These are phyloP conservation scores for Xylota segnis DNA, from an alignment of 2,888 invertebrate species.

Conservation along the genomic window DNA sequence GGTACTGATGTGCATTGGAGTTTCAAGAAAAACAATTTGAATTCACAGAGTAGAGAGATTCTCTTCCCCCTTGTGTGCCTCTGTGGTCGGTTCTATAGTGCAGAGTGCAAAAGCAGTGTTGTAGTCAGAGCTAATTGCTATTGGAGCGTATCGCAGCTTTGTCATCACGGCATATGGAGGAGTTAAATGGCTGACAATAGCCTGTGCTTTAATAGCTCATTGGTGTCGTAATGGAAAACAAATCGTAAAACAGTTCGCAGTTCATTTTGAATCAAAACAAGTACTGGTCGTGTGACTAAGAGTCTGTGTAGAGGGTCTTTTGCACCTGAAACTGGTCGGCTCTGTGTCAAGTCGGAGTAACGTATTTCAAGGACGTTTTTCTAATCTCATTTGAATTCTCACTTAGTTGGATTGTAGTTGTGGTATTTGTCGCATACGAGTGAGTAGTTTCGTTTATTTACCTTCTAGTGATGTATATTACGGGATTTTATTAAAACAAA, in stretches of 20 bases:
- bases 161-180: slow-evolving; percentile 61
- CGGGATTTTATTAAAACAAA: neutral
- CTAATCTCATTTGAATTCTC: neutral
- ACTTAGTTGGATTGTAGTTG: slow-evolving; percentile 4
- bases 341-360: neutral
- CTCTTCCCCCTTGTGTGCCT: neutral
- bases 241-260: slow-evolving; percentile 10
- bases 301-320: neutral
- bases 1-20: slow-evolving; percentile 30
- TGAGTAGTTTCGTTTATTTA: slow-evolving; percentile 56
- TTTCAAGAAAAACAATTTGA: neutral
- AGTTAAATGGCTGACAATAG: slow-evolving; percentile 61
- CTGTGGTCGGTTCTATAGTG: slow-evolving; percentile 47
- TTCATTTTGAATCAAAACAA: slow-evolving; percentile 24
- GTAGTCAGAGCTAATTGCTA: slow-evolving; percentile 20
- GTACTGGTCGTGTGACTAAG: slow-evolving; percentile 16
- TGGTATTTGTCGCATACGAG: slow-evolving; percentile 35
- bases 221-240: slow-evolving; percentile 42
- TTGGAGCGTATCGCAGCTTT: slow-evolving; percentile 45
- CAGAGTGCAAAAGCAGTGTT: slow-evolving; percentile 70
- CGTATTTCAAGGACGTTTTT: slow-evolving; percentile 17
- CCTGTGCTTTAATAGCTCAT: slow-evolving; percentile 37
- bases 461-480: neutral
- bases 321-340: slow-evolving; percentile 4
- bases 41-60: neutral